Evolutionary conservation across 1,140 invertebrate genomes (phyloP), one percentile per base, ranked within the genome.

Genomic region (Spodoptera litura): DNA sequence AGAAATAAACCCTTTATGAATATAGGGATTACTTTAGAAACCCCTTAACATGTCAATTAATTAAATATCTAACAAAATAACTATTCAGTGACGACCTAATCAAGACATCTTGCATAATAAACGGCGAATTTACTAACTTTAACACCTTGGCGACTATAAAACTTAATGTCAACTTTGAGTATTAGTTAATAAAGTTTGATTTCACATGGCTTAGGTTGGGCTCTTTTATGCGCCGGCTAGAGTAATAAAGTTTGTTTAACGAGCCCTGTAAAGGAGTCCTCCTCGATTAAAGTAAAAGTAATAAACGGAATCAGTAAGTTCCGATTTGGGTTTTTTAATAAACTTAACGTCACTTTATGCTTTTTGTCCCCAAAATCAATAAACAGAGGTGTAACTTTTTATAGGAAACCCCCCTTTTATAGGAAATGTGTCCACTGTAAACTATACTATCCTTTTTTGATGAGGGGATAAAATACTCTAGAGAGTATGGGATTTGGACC

Each of bases 271-370:
- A 85, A 84, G 81, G 81, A 81, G 80, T 85, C 78, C 76, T 77
- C 72, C 83, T 83, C 81, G 84, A 83, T 85, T 83, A 81, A 85
- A 83, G 72, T 74, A 73, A 81, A 80, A 80, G 78, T 85, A 81
- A 83, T 81, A 80, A 81, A 85, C 80, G 81, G 78, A 78, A 71
- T 74, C n/a, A 70, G 64, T 79, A 77, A 78, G 70, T 82, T 80
- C 78, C 77, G 76, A 82, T 78, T 72, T 78, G 58, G 78, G 75
- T 78, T 81, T 74, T 55, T 44, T 44, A 44, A 44, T 44, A 44
- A 44, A 44, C 38, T 10, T 44, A 2, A 44, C 9, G 38, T 44
- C 38, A 6, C 38, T 9, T 44, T 9, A 8, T 8, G 35, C 35
- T 44, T 44, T 44, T 44, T 44, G 4, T 5, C 31, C 31, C 31